Percentiles rank a stretch among this genome's conserved stretches.
Conservation (phyloP, 30 jellyfish, hydroid and myxozoan genomes). For the Turritopsis dohrnii region DNA sequence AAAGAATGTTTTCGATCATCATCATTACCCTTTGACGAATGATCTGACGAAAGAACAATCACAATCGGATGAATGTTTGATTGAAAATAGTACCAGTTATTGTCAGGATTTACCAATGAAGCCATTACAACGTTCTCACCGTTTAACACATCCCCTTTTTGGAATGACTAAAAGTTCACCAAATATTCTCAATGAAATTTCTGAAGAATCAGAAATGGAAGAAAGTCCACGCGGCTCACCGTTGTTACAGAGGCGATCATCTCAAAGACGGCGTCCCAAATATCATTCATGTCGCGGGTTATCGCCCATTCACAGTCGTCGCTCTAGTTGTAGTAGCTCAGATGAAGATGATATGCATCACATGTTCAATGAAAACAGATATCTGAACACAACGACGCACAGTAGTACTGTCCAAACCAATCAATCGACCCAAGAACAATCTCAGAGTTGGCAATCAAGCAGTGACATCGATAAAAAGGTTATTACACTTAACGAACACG, state of each 20-base stretch:
- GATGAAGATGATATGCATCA: constrained; percentile 86
- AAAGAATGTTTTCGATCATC: not conserved
- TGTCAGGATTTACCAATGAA: constrained; percentile 21
- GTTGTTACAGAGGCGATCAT: constrained; percentile 47
- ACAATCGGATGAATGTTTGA: constrained; percentile 38
- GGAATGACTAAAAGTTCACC: constrained; percentile 76
- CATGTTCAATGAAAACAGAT: constrained; percentile 19
- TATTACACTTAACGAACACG: constrained; percentile 20
- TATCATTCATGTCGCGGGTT: constrained; percentile 72
- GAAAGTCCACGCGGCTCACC: constrained; percentile 97
- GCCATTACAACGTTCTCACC: constrained; percentile 53
- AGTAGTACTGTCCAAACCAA: constrained; percentile 38
- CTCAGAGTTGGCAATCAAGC: constrained; percentile 45
- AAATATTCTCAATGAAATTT: constrained; percentile 76
- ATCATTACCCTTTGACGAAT: not conserved
- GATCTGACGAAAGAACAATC: constrained; percentile 39
- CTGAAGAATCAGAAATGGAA: constrained; percentile 92
- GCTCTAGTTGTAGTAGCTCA: constrained; percentile 95
- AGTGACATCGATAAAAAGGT: constrained; percentile 25
- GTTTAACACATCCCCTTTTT: constrained; percentile 62
- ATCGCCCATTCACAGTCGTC: constrained; percentile 96
- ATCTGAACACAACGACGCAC: constrained; percentile 36
- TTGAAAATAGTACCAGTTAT: constrained; percentile 6
- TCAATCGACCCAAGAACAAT: constrained; percentile 40
- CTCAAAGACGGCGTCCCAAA: constrained; percentile 65